A percentile compares a stretch with the other conserved stretches of the same genome.
Conservation (phyloP, 2,888 invertebrate species). For the Caenorhabditis drosophilae region DNA sequence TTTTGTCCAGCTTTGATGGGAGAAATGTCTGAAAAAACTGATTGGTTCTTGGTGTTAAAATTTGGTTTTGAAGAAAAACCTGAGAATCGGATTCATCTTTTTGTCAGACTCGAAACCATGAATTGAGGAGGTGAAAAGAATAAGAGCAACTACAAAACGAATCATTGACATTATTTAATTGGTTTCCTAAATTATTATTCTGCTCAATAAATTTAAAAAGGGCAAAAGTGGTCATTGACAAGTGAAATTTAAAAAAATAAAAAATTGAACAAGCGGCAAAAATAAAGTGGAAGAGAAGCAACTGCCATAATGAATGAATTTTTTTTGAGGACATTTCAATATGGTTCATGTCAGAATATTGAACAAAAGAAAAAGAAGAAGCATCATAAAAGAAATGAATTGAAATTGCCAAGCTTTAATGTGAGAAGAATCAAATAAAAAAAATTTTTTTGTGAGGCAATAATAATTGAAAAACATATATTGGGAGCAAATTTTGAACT, state of each 20-base stretch:
- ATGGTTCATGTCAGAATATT: too few species aligned
- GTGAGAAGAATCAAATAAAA: too few species aligned
- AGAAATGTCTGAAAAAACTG: constrained; percentile 3
- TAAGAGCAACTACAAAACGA: background rate
- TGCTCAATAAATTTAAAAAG: background rate
- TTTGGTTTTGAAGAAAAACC: background rate
- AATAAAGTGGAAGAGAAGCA: background rate
- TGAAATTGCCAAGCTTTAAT: too few species aligned
- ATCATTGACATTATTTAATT: too few species aligned
- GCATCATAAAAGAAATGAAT: too few species aligned
- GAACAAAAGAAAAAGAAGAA: too few species aligned
- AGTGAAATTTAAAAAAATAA: background rate
- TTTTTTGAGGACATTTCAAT: too few species aligned
- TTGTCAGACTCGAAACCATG: constrained; percentile 4
- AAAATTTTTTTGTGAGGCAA: too few species aligned
- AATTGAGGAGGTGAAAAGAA: background rate
- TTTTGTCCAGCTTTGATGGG: background rate
- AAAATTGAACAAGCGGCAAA: background rate
- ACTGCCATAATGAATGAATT: too few species aligned
- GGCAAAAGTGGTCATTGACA: background rate
- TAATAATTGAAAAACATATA: too few species aligned
- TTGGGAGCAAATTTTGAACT: too few species aligned
- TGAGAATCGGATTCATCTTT: constrained; percentile 7
- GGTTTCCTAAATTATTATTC: too few species aligned
- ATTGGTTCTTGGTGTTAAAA: background rate